Base-by-base conservation (phyloP, 2,113 vertebrate species). In the Brachypteracias leptosomus region DNA sequence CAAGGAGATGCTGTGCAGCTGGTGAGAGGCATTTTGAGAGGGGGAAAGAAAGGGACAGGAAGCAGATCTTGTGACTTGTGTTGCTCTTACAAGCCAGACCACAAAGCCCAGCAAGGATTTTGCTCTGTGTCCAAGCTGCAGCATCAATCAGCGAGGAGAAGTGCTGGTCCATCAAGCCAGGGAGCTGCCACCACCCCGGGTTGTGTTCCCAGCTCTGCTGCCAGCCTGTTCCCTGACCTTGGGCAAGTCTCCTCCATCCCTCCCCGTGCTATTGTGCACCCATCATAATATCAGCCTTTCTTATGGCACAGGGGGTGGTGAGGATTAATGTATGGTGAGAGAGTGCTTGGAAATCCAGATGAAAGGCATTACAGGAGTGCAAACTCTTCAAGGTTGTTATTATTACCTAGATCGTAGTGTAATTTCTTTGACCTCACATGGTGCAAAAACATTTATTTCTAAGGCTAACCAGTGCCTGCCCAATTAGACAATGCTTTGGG, bases 401-500 rank as follows among this genome's bases (percentile, higher is more conserved):
- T 96, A 96, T 94, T 95, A 96, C 90, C 95, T 93, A 84, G 70
- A 93, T 96, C 7, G n/a, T 24, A 10, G 85, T 20, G 86, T 90
- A 94, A 94, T 96, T 96, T 96, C 93, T 93, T 95, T 96, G 96
- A 95, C 96, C 88, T 94, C 96, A 97, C 92, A 46, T 5, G 66
- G 96, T 85, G 96, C 96, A 93, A 92, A 95, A 90, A 62, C 95
- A 89, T 93, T 97, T 96, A 74, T 96, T 96, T 93, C 88, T 66
- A 65, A 84, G 93, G 95, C 81, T 95, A 95, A 96, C 94, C 86
- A 90, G 93, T 16, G 58, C 95, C 96, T 96, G 92, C 86, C 88
- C 96, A 94, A 96, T 96, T 96, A 97, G 84, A 96, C 92, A 95
- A 93, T 92, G 95, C 96, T 94, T 94, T 86, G n/a, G 92, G 93